phyloP scores from a whole-genome alignment of 2,797 vertebrate genomes.

The Philypnodon macrostomus region DNA sequence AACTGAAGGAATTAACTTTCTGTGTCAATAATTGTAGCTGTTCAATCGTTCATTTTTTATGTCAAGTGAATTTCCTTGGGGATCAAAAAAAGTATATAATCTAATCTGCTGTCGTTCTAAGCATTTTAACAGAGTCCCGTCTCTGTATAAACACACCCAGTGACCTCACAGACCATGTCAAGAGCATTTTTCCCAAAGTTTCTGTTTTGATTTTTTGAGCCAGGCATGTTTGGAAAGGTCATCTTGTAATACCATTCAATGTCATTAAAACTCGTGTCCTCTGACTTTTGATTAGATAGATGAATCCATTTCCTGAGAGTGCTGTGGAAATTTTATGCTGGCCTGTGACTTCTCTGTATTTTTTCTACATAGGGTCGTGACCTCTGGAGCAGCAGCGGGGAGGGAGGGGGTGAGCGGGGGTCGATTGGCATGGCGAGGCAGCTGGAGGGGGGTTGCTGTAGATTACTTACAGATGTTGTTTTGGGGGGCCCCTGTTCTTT shows the following conservation, averaged over 20 bases:
- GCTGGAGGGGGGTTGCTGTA: constrained; percentile 35
- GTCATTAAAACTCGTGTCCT: constrained; percentile 33
- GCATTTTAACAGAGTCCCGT: neutral
- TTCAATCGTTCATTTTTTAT: no score
- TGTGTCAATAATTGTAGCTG: no score
- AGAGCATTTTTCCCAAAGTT: constrained; percentile 16
- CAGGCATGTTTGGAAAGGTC: constrained; percentile 11
- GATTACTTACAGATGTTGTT: constrained; percentile 73
- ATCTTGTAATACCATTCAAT: constrained; percentile 11
- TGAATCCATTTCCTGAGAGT: constrained; percentile 54
- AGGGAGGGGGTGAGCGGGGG: constrained; percentile 9
- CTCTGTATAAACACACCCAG: constrained; percentile 9
- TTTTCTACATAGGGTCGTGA: constrained; percentile 29
- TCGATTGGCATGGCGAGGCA: constrained; percentile 33
- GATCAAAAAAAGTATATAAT: no score
- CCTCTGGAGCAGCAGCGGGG: constrained; percentile 21
- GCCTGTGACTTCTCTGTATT: constrained; percentile 34
- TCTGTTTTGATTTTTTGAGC: constrained; percentile 20
- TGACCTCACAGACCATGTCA: constrained; percentile 3
- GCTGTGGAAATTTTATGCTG: constrained; percentile 49
- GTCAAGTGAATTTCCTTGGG: no score
- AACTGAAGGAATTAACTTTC: no score
- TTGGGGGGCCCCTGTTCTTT: constrained; percentile 52
- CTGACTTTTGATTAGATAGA: constrained; percentile 43
- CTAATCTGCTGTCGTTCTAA: no score